A percentile compares a stretch with the other conserved stretches of the same genome.
Conservation (phyloP, 2,797 vertebrate genomes). For the Thunnus albacares region DNA sequence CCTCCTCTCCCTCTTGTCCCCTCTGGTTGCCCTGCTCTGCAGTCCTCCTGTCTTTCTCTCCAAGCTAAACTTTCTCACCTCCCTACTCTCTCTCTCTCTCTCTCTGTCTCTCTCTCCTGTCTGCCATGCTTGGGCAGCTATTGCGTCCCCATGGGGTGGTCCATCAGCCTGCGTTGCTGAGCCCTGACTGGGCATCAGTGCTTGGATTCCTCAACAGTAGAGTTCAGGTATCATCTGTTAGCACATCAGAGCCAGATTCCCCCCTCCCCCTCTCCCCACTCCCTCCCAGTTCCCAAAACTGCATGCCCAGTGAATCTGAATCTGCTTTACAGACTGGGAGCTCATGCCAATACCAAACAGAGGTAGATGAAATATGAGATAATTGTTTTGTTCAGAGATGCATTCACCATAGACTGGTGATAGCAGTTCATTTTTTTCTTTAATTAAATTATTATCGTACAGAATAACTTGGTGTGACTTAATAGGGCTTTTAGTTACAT, state of each 20-base stretch:
- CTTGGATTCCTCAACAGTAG: slow-evolving; percentile 52
- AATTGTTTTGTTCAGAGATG: slow-evolving; percentile 6
- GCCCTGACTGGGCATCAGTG: slow-evolving; percentile 70
- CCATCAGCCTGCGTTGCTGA: slow-evolving; percentile 69
- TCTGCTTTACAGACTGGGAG: slow-evolving; percentile 13
- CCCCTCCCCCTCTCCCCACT: too few relatives aligned
- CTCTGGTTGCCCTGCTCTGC: slow-evolving; percentile 40
- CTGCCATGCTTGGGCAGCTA: slow-evolving; percentile 69
- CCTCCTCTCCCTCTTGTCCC: slow-evolving; percentile 41
- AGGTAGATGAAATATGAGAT: slow-evolving; percentile 9
- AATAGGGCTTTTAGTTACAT: background rate
- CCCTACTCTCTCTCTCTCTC: background rate
- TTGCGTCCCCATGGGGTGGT: slow-evolving; percentile 58
- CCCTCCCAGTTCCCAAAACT: slow-evolving; percentile 42
- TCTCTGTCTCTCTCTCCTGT: slow-evolving; percentile 3
- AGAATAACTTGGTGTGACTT: background rate
- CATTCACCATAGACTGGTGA: slow-evolving; percentile 10
- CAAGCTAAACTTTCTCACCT: slow-evolving; percentile 30
- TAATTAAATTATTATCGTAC: background rate
- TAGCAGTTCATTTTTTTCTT: background rate
- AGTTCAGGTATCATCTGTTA: slow-evolving; percentile 77
- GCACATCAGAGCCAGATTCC: slow-evolving; percentile 56
- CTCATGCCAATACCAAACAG: background rate
- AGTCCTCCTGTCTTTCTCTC: slow-evolving; percentile 31
- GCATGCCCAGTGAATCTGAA: slow-evolving; percentile 39